Evolutionary conservation across 1,140 invertebrate genomes (phyloP).

Genomic region (Homarus americanus): DNA sequence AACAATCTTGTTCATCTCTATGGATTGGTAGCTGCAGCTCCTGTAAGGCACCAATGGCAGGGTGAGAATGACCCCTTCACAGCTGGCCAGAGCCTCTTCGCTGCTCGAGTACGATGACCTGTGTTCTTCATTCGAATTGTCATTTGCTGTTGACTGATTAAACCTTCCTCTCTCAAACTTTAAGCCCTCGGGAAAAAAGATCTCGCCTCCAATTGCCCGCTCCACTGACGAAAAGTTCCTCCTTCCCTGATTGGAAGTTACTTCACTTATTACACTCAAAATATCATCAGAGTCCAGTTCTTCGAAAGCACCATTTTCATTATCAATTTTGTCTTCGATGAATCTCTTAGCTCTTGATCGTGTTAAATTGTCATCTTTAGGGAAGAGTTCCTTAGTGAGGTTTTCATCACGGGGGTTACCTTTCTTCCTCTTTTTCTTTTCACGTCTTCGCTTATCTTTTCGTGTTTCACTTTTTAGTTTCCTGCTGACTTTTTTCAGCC

Average conservation of each 20-base stretch:
- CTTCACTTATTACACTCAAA: slow-evolving; percentile 74
- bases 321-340: slow-evolving; percentile 16
- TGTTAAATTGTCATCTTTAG: background rate
- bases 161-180: slow-evolving; percentile 75
- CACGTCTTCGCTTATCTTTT: background rate
- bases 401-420: slow-evolving; percentile 19
- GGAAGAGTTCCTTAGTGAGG: slow-evolving; percentile 25
- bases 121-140: slow-evolving; percentile 83
- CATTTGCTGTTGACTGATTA: slow-evolving; percentile 74
- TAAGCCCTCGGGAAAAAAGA: slow-evolving; percentile 68
- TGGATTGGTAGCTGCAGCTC: slow-evolving; percentile 79
- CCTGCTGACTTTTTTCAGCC: background rate
- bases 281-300: slow-evolving; percentile 64
- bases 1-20: slow-evolving; percentile 43
- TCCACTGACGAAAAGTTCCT: slow-evolving; percentile 78
- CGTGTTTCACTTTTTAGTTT: background rate
- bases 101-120: slow-evolving; percentile 89
- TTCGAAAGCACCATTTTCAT: slow-evolving; percentile 45
- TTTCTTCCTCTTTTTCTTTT: slow-evolving; percentile 11
- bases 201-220: slow-evolving; percentile 28
- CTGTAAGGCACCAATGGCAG: slow-evolving; percentile 84
- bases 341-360: slow-evolving; percentile 7
- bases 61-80: slow-evolving; percentile 86
- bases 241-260: slow-evolving; percentile 79
- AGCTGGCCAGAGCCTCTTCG: slow-evolving; percentile 86